Conservation (phyloP, 1,140 invertebrate genomes). For the Oryctes rhinoceros region DNA sequence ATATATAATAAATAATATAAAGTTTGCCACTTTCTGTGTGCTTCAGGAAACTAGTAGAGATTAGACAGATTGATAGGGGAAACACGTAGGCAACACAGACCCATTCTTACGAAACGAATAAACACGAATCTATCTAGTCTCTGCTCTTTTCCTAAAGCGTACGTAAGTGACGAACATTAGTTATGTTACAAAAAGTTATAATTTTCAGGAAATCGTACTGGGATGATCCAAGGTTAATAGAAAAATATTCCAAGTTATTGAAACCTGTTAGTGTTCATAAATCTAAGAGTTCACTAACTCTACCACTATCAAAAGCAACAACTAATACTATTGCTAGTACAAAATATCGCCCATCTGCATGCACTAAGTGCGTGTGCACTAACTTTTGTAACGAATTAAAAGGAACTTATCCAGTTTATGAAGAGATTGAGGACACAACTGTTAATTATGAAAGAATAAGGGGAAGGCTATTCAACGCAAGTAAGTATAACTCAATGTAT, state of each 20-base stretch:
- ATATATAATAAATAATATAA: too few species aligned
- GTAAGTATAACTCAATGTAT: not conserved
- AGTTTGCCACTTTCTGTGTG: too few species aligned
- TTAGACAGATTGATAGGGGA: too few species aligned
- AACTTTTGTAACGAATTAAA: not conserved
- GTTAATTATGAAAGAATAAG: not conserved
- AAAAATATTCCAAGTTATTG: constrained; percentile 26
- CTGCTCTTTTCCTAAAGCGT: too few species aligned
- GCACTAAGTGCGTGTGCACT: not conserved
- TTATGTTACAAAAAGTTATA: too few species aligned
- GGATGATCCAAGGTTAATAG: constrained; percentile 38
- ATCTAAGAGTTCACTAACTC: constrained; percentile 31
- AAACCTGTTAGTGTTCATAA: constrained; percentile 32
- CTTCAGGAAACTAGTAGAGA: too few species aligned
- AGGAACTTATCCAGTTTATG: not conserved
- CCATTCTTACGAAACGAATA: too few species aligned
- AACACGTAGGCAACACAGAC: too few species aligned
- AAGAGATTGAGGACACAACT: not conserved
- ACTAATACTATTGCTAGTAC: not conserved
- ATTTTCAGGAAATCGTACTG: constrained; percentile 31
- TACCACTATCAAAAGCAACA: constrained; percentile 10
- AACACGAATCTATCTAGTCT: too few species aligned
- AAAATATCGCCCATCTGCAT: not conserved
- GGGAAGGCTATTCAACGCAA: not conserved
- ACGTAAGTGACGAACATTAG: too few species aligned